Base-by-base conservation (phyloP, 2,797 vertebrate species). In the Apogon talboti region DNA sequence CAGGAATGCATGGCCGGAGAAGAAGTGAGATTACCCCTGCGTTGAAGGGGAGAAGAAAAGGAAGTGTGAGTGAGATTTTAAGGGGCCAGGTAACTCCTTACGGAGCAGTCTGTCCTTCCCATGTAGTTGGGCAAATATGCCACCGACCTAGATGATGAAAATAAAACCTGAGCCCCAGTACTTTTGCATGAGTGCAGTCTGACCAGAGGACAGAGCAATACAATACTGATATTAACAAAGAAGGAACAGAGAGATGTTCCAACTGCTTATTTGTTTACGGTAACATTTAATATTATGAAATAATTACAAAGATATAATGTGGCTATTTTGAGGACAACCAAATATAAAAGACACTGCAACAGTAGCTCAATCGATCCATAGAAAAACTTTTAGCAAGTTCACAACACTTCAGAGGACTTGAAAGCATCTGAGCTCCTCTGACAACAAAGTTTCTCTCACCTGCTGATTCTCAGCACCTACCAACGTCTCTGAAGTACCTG, bases 81-180 rank as follows among this genome's bases (percentile, higher is more conserved):
- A 81, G 86, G 77, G 88, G 90, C 70, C 86, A 88, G 65, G 63
- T 83, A 83, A 91, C 78, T 90, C 90, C 89, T 91, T 82, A 83
- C 0, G 89, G 91, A 87, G 56, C 80, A 53, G 53, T 82, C 79
- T 87, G 92, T 89, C 91, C 91, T 93, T 93, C 76, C 79, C 63
- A 83, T 76, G 80, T 73, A 88, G 87, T 83, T 87, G 80, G 76
- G 77, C 84, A 88, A 89, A 91, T 83, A 85, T 83, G 85, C 80
- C 62, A 76, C 14, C 64, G 92, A 93, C 92, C 93, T 92, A 93
- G 84, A 89, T 92, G 86, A 92, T 93, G 81, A 93, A 93, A 94
- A 93, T 94, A 94, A 93, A 93, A 88, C 86, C 51, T 56, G 68
- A 79, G 85, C 81, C 74, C 81, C 62, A 58, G 70, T 75, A 82